A percentile compares a stretch with the other conserved stretches of the same genome.
These are phyloP conservation scores for Hypercompe scribonia DNA, from an alignment of 2,888 invertebrate genomes.

Conservation along the genomic window DNA sequence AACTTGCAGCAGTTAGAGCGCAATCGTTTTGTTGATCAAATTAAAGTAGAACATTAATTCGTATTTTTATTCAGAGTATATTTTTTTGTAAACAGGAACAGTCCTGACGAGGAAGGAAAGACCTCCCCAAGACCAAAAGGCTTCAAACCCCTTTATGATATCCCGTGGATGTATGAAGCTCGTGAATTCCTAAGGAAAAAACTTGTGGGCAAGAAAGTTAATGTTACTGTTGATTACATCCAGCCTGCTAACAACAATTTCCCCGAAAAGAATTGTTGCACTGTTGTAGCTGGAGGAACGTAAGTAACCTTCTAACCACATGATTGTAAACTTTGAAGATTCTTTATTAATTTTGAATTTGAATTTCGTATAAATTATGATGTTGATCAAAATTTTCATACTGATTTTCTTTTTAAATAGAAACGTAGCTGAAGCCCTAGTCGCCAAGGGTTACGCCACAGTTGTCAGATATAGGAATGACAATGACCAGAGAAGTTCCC, in stretches of 20 bases:
- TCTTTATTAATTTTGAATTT: too few species aligned
- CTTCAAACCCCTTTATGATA: constrained; percentile 97
- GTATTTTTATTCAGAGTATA: not conserved
- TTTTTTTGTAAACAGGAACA: constrained; percentile 64
- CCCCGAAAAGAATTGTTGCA: constrained; percentile 98
- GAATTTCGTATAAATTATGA: too few species aligned
- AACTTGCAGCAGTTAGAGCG: too few species aligned
- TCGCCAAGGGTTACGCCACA: constrained; percentile 96
- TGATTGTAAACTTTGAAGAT: not conserved
- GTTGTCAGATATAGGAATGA: constrained; percentile 98
- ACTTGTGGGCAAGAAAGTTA: constrained; percentile 97
- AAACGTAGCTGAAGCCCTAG: constrained; percentile 97
- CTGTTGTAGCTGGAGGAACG: constrained; percentile 91
- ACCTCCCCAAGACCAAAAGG: constrained; percentile 90
- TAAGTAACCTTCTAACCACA: constrained; percentile 60
- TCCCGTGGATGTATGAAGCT: constrained; percentile 99
- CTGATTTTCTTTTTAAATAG: constrained; percentile 72
- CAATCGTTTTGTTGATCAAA: too few species aligned
- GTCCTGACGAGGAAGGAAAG: constrained; percentile 89
- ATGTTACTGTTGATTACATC: constrained; percentile 97
- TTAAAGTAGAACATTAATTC: not conserved
- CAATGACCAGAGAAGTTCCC: constrained; percentile 97
- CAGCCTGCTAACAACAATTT: constrained; percentile 97
- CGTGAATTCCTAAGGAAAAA: constrained; percentile 98
- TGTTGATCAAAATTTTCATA: not conserved